Percentiles rank a stretch among this genome's conserved stretches.
phyloP scores from a whole-genome alignment of 2,888 invertebrate genomes.

The Nomada flava region DNA sequence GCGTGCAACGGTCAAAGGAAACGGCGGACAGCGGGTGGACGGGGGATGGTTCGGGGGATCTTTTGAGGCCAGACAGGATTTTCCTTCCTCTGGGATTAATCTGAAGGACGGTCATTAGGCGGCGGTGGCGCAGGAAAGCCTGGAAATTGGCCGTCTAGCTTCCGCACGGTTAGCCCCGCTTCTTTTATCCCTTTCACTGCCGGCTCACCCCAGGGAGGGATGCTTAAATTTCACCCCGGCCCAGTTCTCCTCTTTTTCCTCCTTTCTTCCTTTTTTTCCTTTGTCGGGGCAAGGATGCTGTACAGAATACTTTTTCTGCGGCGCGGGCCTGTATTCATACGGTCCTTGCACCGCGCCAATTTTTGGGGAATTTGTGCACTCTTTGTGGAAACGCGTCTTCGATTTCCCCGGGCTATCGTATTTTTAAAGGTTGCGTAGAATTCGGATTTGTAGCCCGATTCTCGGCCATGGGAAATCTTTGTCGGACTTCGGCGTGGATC shows the following conservation, averaged over 20 bases:
- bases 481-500: too few species aligned
- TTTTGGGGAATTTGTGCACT: neutral
- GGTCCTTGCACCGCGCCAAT: constrained; percentile 13
- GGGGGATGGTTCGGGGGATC: too few species aligned
- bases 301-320: neutral
- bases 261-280: neutral
- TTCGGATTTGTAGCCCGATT: too few species aligned
- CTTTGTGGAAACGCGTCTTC: neutral
- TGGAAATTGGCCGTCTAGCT: constrained; percentile 39
- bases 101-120: constrained; percentile 43
- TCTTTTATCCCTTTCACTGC: neutral
- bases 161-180: constrained; percentile 9
- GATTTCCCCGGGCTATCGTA: neutral
- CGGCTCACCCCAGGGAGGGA: neutral
- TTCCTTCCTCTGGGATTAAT: constrained; percentile 44
- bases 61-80: constrained; percentile 41
- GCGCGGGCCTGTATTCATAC: neutral
- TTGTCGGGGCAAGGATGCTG: constrained; percentile 10
- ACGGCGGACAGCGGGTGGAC: neutral
- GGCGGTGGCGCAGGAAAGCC: constrained; percentile 26
- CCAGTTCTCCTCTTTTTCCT: constrained; percentile 1
- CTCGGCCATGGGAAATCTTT: too few species aligned
- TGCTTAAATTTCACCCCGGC: constrained; percentile 34
- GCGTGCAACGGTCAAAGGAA: constrained; percentile 27
- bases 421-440: too few species aligned